Conservation (phyloP, 2,113 vertebrate species). For the Corythornis cristatus region DNA sequence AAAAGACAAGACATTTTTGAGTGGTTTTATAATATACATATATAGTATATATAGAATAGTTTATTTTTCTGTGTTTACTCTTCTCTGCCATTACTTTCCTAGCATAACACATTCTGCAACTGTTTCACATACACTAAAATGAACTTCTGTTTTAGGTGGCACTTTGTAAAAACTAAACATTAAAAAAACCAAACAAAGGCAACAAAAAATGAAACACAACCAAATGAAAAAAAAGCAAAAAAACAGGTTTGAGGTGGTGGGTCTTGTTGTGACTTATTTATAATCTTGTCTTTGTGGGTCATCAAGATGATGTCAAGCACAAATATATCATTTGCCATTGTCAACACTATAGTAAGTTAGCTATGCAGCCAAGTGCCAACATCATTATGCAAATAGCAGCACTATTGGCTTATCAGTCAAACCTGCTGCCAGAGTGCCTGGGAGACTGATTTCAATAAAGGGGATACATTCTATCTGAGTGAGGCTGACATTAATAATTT, state of each 20-base stretch:
- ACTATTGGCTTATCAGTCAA: constrained; percentile 63
- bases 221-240: neutral
- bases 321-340: constrained; percentile 42
- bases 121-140: neutral
- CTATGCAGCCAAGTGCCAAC: constrained; percentile 12
- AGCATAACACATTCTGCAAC: neutral
- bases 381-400: constrained; percentile 59
- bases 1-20: neutral
- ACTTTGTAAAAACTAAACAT: neutral
- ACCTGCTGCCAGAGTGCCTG: constrained; percentile 22
- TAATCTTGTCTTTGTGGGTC: constrained; percentile 12
- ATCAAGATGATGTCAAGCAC: constrained; percentile 32
- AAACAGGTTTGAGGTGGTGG: no score
- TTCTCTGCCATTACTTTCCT: neutral
- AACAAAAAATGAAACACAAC: neutral
- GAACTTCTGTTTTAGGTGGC: neutral
- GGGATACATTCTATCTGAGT: constrained; percentile 26
- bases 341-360: constrained; percentile 1
- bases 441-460: constrained; percentile 62
- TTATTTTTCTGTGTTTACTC: neutral
- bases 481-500: constrained; percentile 69
- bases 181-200: neutral
- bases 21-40: neutral
- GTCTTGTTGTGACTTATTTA: constrained; percentile 18
- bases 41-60: neutral